Evolutionary conservation across 1,140 invertebrate species (phyloP).

Genomic region (Acromyrmex heyeri): DNA sequence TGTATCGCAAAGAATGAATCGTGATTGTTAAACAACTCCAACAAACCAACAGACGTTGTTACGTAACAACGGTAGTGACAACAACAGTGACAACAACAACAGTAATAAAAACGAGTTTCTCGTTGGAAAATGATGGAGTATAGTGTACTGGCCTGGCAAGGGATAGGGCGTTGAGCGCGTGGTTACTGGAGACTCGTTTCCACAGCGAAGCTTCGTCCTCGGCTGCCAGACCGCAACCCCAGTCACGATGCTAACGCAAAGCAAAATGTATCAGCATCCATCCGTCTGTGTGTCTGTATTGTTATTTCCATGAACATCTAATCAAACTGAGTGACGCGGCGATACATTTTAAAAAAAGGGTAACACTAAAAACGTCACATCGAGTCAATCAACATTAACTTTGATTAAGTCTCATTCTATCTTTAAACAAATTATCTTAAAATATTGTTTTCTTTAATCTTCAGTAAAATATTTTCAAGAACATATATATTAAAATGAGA

Average conservation of each 20-base stretch:
- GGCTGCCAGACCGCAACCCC: constrained; percentile 94
- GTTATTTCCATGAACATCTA: constrained; percentile 32
- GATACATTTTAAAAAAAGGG: neutral
- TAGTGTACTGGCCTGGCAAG: constrained; percentile 93
- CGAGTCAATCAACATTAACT: constrained; percentile 1
- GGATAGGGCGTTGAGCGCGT: constrained; percentile 95
- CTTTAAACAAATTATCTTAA: neutral
- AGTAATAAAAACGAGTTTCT: neutral
- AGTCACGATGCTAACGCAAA: constrained; percentile 92
- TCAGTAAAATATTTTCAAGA: neutral
- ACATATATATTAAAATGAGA: neutral
- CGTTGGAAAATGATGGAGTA: constrained; percentile 61
- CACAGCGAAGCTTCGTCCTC: constrained; percentile 92
- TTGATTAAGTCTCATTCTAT: neutral
- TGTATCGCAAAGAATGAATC: neutral
- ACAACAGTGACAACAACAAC: constrained; percentile 2
- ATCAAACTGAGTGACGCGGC: constrained; percentile 2
- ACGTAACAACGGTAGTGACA: neutral
- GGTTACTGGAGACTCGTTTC: constrained; percentile 95
- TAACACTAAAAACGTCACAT: neutral
- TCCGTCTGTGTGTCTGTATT: constrained; percentile 3
- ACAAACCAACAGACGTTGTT: constrained; percentile 9
- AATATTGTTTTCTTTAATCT: neutral
- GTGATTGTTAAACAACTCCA: neutral
- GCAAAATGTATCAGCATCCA: constrained; percentile 66